Evolutionary conservation across 2,888 invertebrate species (phyloP).

Genomic region (Lithophane semibrunnea): DNA sequence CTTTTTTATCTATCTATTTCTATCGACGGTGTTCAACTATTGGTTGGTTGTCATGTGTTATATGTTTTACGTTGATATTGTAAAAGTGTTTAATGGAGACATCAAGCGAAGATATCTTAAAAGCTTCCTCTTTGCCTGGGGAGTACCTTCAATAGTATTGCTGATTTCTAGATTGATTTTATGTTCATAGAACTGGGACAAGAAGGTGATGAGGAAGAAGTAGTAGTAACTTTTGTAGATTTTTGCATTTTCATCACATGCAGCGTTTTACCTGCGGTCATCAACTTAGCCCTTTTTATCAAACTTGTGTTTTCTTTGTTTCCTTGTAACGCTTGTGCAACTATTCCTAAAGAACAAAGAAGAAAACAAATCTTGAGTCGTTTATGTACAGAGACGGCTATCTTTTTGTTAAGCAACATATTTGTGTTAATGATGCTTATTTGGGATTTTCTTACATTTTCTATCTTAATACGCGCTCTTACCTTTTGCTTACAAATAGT

Average conservation of each 20-base stretch:
- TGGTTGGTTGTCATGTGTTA: constrained; percentile 41
- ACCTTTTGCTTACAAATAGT: constrained; percentile 17
- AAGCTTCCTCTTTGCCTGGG: constrained; percentile 44
- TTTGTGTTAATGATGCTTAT: constrained; percentile 24
- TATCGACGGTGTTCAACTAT: constrained; percentile 10
- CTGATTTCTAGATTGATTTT: not conserved
- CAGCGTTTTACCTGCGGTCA: constrained; percentile 6
- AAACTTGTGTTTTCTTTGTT: constrained; percentile 29
- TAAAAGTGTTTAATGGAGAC: constrained; percentile 29
- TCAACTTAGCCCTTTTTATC: constrained; percentile 30
- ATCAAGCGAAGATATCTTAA: constrained; percentile 22
- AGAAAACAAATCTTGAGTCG: constrained; percentile 31
- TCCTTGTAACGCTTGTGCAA: not conserved
- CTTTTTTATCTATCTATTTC: not conserved
- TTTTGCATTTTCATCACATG: not conserved
- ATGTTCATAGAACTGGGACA: not conserved
- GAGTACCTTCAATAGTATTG: not conserved
- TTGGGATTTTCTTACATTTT: constrained; percentile 24
- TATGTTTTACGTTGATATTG: constrained; percentile 46
- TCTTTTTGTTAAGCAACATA: constrained; percentile 34
- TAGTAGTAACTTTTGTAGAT: not conserved
- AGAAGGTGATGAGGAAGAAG: not conserved
- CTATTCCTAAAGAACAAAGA: constrained; percentile 5
- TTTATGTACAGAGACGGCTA: constrained; percentile 18
- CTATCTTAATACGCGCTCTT: not conserved